Conservation (phyloP, 2,113 vertebrate genomes). For the Azemiops feae region DNA sequence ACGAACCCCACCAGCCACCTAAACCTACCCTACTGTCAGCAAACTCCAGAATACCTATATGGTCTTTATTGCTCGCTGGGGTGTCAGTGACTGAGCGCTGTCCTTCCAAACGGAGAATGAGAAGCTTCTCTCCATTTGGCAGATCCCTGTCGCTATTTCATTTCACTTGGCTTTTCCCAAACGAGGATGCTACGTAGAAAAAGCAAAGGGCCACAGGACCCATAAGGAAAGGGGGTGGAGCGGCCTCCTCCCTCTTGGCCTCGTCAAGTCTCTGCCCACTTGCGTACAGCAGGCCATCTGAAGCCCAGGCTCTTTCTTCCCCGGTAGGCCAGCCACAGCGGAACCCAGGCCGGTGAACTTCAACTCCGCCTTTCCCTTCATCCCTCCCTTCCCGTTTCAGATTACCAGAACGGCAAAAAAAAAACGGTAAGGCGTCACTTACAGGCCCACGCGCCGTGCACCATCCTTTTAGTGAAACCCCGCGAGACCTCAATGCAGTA, state of each 20-base stretch:
- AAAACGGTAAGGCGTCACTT: not conserved
- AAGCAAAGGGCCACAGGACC: not conserved
- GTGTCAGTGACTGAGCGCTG: not conserved
- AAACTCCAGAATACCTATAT: not conserved
- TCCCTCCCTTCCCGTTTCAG: not conserved
- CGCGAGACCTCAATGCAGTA: constrained; percentile 3
- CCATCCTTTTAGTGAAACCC: constrained; percentile 15
- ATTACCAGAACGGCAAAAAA: not conserved
- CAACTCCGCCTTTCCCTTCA: not conserved
- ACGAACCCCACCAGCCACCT: not conserved
- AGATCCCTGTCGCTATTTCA: not conserved
- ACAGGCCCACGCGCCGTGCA: constrained; percentile 1
- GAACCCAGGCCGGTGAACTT: not conserved
- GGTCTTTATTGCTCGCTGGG: not conserved
- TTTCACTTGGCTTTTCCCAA: not conserved
- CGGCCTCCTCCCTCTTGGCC: not conserved
- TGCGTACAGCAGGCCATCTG: not conserved
- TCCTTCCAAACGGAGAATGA: not conserved
- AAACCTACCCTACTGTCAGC: not conserved
- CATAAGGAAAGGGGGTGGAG: not conserved
- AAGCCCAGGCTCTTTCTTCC: not conserved
- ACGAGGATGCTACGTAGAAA: not conserved
- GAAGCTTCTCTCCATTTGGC: not conserved
- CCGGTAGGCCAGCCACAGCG: not conserved
- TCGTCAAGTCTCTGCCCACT: not conserved